Evolutionary conservation across 1,140 invertebrate genomes (phyloP).

Genomic region (Sesamia nonagrioides): DNA sequence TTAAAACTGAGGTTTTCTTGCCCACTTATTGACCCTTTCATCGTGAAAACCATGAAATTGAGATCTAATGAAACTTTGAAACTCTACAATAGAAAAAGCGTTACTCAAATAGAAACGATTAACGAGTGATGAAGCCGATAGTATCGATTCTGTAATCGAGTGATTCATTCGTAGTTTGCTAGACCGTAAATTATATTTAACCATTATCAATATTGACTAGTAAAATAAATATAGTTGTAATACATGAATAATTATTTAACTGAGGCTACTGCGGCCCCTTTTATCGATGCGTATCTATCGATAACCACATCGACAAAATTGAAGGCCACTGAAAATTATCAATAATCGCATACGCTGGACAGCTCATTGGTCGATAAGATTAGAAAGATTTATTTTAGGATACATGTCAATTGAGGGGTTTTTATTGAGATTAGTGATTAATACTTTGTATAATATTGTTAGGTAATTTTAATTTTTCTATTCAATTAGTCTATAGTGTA

Average conservation of each 20-base stretch:
- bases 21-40: slow-evolving; percentile 27
- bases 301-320: slow-evolving; percentile 33
- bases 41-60: slow-evolving; percentile 27
- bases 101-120: slow-evolving; percentile 11
- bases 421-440: not conserved
- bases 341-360: slow-evolving; percentile 31
- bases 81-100: slow-evolving; percentile 15
- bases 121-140: not conserved
- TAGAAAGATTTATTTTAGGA: slow-evolving; percentile 31
- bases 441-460: not conserved
- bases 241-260: slow-evolving; percentile 31
- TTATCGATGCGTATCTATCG: slow-evolving; percentile 44
- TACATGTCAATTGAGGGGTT: slow-evolving; percentile 16
- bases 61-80: slow-evolving; percentile 33
- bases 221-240: slow-evolving; percentile 20
- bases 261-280: slow-evolving; percentile 35
- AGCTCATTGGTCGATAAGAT: slow-evolving; percentile 37
- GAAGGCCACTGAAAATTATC: slow-evolving; percentile 38
- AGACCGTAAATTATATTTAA: slow-evolving; percentile 4
- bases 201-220: not conserved
- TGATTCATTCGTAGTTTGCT: not conserved
- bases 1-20: slow-evolving; percentile 4
- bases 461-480: not conserved
- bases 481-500: not conserved
- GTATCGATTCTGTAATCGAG: slow-evolving; percentile 8